Percentiles rank a stretch among this genome's conserved stretches.
Evolutionary conservation across 2,888 invertebrate genomes (phyloP).

Genomic region (Polymixis lichenea): DNA sequence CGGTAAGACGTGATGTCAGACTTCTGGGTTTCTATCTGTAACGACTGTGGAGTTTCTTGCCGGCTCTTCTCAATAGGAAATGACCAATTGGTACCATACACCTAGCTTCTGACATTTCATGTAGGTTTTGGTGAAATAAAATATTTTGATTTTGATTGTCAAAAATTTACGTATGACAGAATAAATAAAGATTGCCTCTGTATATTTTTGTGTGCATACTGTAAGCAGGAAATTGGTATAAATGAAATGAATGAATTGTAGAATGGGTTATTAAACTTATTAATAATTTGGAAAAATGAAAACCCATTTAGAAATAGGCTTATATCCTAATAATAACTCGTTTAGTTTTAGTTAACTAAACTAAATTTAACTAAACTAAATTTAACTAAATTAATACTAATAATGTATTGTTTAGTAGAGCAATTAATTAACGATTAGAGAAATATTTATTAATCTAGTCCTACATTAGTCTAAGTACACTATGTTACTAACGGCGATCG

Average conservation of each 20-base stretch:
- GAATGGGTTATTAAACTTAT: no score
- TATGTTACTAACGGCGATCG: not conserved
- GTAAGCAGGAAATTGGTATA: no score
- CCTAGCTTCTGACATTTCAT: no score
- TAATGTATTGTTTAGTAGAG: not conserved
- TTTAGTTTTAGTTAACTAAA: not conserved
- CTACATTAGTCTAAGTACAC: not conserved
- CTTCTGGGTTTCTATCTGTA: not conserved
- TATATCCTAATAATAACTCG: not conserved
- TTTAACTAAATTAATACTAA: not conserved
- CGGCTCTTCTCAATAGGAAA: no score
- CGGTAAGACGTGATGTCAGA: not conserved
- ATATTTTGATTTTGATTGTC: no score
- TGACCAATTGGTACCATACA: no score
- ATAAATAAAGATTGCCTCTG: no score
- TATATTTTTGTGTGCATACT: no score
- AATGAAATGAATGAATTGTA: no score
- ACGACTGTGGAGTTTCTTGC: no score
- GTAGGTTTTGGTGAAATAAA: no score
- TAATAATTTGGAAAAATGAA: not conserved
- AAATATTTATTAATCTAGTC: not conserved
- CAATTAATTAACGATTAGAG: not conserved
- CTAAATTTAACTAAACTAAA: not conserved
- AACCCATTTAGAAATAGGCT: not conserved
- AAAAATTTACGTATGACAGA: not conserved